Percentiles rank a stretch among this genome's conserved stretches.
These are phyloP conservation scores for Salmo trutta DNA, from an alignment of 2,797 vertebrate species.

Conservation along the genomic window DNA sequence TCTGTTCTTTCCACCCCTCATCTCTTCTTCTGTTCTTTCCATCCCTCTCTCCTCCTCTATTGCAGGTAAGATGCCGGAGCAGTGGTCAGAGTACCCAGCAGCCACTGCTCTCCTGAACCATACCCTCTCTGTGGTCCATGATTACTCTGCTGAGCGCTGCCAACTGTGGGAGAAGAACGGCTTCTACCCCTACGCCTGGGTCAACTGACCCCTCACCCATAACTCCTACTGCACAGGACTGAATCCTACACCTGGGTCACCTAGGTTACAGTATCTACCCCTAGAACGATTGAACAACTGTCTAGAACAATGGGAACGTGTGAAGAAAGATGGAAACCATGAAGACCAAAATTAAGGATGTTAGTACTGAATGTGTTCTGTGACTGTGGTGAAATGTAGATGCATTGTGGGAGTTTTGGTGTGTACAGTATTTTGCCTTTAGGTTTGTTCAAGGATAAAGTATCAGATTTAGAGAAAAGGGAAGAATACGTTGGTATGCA, in stretches of 20 bases:
- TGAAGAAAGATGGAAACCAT: not conserved
- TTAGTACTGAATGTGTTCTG: not conserved
- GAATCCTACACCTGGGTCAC: not conserved
- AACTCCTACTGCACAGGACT: too few relatives aligned
- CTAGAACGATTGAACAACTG: not conserved
- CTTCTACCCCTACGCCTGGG: constrained; percentile 45
- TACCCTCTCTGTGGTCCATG: constrained; percentile 20
- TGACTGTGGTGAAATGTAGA: not conserved
- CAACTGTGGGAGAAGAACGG: constrained; percentile 69
- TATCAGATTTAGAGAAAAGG: not conserved
- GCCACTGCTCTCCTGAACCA: constrained; percentile 67
- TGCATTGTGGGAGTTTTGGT: not conserved
- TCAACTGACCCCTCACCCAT: constrained; percentile 8
- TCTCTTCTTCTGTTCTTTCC: not conserved
- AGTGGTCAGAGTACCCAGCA: constrained; percentile 71
- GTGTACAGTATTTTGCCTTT: not conserved
- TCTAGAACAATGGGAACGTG: not conserved
- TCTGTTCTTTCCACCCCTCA: not conserved
- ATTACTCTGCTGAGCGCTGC: constrained; percentile 55
- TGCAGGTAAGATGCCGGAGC: constrained; percentile 69
- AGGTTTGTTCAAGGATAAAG: not conserved
- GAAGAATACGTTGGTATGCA: not conserved
- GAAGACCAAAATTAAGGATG: not conserved
- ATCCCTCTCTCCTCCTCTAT: not conserved
- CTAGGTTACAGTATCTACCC: not conserved